Evolutionary conservation across 1,140 invertebrate genomes (phyloP), one percentile per base, ranked within the genome.

Genomic region (Polypedilum vanderplanki): DNA sequence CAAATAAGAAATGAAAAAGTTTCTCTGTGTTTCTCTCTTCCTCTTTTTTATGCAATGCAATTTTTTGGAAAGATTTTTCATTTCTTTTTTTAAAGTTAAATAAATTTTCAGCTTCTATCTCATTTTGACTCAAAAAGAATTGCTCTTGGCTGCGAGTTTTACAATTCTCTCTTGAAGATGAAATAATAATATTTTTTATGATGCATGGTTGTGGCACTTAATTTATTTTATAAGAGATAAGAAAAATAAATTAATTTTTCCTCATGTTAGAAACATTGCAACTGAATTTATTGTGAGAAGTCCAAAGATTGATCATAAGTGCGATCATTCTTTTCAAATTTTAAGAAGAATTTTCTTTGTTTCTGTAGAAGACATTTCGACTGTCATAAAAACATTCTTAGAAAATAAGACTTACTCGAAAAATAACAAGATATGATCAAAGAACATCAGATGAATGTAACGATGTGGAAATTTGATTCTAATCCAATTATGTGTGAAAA

Each of bases 151-250:
- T 33, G 46, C 46, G n/a, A 57, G 46, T 57, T 57, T 57, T 57
- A 12, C n/a, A 12, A 57, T 57, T 57, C n/a, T 57, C n/a, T 57
- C 46, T 12, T 15, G 46, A n/a, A 33, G 12, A 57, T 57, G 46
- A 57, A n/a, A 57, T 57, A n/a, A 57, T n/a, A 57, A 57, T 15
- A n/a, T 57, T 57, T 57, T 57, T n/a, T 57, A n/a, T 57, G 46
- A 57, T 57, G 46, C 46, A 57, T 57, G 46, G 46, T n/a, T n/a
- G 12, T 57, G 46, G 46, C 46, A 57, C 46, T 57, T 57, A 57
- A 57, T 57, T 57, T 12, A 15, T 57, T 57, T 57, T 15, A 57
- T 33, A 33, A 33, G 5, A 33, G 24, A 33, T 33, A 33, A 33
- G 24, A 33, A 33, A 33, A 33, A 33, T 33, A 33, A 33, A 33